Evolutionary conservation across 2,113 vertebrate genomes (phyloP), one percentile per base, ranked within the genome.

Genomic region (Sphyrna mokarran): DNA sequence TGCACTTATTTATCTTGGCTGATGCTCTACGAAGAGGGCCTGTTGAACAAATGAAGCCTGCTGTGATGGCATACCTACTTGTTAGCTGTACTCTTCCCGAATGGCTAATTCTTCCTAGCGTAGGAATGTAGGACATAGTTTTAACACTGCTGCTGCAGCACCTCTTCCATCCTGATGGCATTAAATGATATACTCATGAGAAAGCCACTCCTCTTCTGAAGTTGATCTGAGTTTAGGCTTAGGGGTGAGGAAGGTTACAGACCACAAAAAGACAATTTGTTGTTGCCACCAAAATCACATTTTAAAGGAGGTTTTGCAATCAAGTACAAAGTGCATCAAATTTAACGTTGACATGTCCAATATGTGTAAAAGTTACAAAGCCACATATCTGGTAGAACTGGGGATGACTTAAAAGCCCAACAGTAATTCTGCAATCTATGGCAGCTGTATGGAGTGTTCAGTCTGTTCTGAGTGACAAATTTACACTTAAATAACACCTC

Each of bases 391-490:
- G 94, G 43, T 54, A 54, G 13, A 48, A 40, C 40, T 72, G 94
- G 68, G 66, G 40, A 26, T 14, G 93, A 95, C 23, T 72, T 95
- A 95, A 70, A 95, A 95, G 69, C 66, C 37, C 23, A 95, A 76
- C 23, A 72, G 40, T 95, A 95, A 54, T 72, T 43, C 40, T 95
- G 94, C 69, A 95, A 95, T 95, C 68, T 29, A 95, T 72, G 69
- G 94, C 66, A 95, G 94, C 40, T 95, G 94, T 69, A 95, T 95
- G 94, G 66, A 95, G 94, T 76, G 94, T 95, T 95, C 94, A 95
- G 94, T 95, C 94, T 95, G 94, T 72, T 95, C 94, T 26, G 94
- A 95, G 94, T 95, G 94, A 95, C 76, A 95, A 95, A 95, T 95
- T 95, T 95, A 70, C 94, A 95, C 94, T 95, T 95, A 95, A 95